Conservation (phyloP, 2,797 vertebrate genomes). For the Sternotherus odoratus region DNA sequence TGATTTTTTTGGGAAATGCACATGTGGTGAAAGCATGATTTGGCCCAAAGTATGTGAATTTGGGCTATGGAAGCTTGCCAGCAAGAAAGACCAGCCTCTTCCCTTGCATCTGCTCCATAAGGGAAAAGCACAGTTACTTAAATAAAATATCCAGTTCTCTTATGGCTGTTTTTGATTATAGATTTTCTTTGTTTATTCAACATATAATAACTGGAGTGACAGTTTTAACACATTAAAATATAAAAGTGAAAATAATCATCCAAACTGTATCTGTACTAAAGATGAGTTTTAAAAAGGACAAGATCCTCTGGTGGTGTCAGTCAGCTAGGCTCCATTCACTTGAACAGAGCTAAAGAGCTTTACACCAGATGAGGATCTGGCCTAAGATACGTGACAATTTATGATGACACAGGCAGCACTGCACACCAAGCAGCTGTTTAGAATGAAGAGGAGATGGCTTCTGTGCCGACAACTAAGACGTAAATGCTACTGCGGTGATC, state of each 20-base stretch:
- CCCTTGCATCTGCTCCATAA: not conserved
- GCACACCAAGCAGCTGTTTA: not conserved
- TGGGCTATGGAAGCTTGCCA: conserved; percentile 26
- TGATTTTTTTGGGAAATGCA: not conserved
- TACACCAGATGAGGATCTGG: not conserved
- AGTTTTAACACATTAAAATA: not conserved
- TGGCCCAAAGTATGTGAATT: not conserved
- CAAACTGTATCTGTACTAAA: not conserved
- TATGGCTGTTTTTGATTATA: not conserved
- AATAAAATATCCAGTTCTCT: not conserved
- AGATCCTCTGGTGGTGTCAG: not conserved
- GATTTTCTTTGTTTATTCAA: not conserved
- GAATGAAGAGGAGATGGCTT: not conserved
- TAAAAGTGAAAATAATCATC: not conserved
- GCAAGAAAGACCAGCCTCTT: not conserved
- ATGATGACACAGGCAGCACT: not conserved
- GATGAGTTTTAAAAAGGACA: not conserved
- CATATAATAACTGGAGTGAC: not conserved
- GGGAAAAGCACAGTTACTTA: not conserved
- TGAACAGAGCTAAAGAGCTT: not conserved
- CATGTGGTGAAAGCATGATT: not conserved
- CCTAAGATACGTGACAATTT: not conserved
- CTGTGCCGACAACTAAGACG: not conserved
- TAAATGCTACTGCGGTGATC: not conserved
- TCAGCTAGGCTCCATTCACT: fast-evolving